Base-by-base conservation (phyloP, 2,113 vertebrate genomes). In the Chauna torquata region DNA sequence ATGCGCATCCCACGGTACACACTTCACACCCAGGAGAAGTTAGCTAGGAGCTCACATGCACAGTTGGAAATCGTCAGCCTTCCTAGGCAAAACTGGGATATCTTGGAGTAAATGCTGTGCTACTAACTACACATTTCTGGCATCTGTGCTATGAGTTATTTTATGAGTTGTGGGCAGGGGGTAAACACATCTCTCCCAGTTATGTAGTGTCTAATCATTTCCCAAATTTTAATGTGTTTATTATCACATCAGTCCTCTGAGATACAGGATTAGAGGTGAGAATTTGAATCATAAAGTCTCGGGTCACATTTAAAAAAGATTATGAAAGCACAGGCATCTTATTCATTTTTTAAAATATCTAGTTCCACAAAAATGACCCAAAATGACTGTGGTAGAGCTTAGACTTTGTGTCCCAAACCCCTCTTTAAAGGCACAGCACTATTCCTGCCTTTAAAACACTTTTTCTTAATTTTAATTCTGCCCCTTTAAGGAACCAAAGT, bases 51-150 rank as follows among this genome's bases (percentile, higher is more conserved):
- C 25, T 95, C 70, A 25, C 3, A 2, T 24, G 62, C 34, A 58
- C 0, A 0, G 11, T 28, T 47, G 32, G 44, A 71, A 64, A 45
- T 36, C 45, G 9, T 42, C 9, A 54, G 9, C 30, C 10, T 36
- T 45, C 57, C 36, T 47, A 34, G 16, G 25, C 28, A 76, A 81
- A 61, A 27, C 3, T 28, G 20, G 22, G 45, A 45, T 20, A 23
- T 34, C 36, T 50, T 40, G 22, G 36, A n/a, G 34, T 2, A 30
- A 20, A 18, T 25, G 13, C 54, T 65, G 54, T 44, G 32, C 22
- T 38, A 34, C 13, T 42, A 27, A 45, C 14, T 42, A 47, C 16
- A 0, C 6, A 14, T 11, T 12, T 50, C n/a, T 40, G 20, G 12
- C 55, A 62, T 47, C n/a, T 32, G 47, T 68, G 42, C 75, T 76